Conservation (phyloP, 2,113 vertebrate genomes). For the Tychaedon coryphoeus region DNA sequence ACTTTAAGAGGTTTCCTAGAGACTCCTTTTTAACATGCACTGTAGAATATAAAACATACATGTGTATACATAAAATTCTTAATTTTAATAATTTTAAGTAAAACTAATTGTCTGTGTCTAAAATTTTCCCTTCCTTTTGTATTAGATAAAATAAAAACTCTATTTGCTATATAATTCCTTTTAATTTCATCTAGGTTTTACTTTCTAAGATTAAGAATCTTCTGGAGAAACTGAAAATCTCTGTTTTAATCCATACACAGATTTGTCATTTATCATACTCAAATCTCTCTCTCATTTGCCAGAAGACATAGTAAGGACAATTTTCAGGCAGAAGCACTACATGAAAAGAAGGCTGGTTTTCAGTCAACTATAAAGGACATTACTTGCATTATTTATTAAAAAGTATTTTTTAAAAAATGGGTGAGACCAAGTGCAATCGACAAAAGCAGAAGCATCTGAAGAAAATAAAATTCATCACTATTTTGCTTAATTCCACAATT, state of each 20-base stretch:
- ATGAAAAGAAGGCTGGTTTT: background rate
- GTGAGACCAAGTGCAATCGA: background rate
- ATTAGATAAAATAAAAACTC: background rate
- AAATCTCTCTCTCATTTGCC: background rate
- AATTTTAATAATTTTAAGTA: background rate
- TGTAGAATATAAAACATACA: background rate
- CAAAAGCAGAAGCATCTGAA: background rate
- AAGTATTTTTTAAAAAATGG: accelerated
- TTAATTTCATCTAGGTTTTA: background rate
- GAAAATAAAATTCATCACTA: background rate
- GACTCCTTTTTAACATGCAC: background rate
- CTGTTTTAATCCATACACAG: background rate
- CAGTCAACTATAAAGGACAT: background rate
- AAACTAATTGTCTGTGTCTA: background rate
- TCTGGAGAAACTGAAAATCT: background rate
- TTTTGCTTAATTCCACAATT: background rate
- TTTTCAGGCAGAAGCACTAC: background rate
- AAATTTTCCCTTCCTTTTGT: background rate
- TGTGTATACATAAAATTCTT: background rate
- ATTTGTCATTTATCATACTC: background rate
- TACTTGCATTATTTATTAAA: background rate
- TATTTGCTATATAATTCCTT: background rate
- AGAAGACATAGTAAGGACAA: background rate
- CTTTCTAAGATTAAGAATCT: background rate
- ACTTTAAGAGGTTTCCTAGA: background rate